Evolutionary conservation across 1,140 invertebrate genomes (phyloP).

Genomic region (Ceratina australensis): DNA sequence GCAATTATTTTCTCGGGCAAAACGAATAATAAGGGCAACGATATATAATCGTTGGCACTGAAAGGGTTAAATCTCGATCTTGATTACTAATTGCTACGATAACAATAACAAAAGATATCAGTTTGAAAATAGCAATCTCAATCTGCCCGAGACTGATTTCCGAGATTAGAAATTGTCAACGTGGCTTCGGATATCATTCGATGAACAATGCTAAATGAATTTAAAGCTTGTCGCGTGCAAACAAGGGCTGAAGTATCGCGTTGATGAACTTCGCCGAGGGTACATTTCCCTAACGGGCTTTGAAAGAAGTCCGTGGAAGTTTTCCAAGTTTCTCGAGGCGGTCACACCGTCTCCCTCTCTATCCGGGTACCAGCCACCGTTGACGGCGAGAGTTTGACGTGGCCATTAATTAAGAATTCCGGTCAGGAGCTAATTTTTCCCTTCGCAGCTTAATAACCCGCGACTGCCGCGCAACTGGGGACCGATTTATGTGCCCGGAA

Average conservation of each 20-base stretch:
- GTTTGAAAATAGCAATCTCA: no score
- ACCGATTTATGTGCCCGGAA: conserved; percentile 50
- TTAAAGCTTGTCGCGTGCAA: not conserved
- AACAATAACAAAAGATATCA: no score
- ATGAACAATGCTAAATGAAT: conserved; percentile 3
- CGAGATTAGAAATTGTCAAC: no score
- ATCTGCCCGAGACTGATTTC: no score
- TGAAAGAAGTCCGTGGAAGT: conserved; percentile 1
- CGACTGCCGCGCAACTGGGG: conserved; percentile 20
- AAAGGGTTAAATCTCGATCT: no score
- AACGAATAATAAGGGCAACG: no score
- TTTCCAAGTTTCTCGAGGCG: conserved; percentile 6
- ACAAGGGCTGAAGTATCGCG: not conserved
- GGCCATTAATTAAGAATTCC: conserved; percentile 56
- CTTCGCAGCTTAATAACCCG: conserved; percentile 51
- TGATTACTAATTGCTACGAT: no score
- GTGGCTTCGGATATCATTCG: no score
- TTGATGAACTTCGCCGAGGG: conserved; percentile 3
- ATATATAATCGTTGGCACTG: no score
- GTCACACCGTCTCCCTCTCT: no score
- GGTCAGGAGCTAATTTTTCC: conserved; percentile 53
- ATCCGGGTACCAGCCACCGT: conserved; percentile 4
- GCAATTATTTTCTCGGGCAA: no score
- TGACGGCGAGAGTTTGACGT: conserved; percentile 41
- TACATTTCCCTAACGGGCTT: not conserved